These are phyloP conservation scores for Vannuccia rotundouncinata DNA, from an alignment of 2,888 invertebrate species.

Conservation along the genomic window DNA sequence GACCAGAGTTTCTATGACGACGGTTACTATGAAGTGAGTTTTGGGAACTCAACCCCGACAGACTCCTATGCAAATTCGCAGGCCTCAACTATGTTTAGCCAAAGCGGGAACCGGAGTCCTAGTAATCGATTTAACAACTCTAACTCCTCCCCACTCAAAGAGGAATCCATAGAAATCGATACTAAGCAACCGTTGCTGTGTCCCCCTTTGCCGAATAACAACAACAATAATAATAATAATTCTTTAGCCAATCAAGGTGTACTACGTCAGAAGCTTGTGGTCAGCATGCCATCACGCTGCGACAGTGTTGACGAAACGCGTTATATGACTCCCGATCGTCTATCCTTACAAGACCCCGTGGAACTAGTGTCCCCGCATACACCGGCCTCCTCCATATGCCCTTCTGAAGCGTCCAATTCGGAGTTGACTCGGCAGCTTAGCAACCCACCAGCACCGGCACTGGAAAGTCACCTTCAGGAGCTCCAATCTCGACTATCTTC, in stretches of 20 bases:
- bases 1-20: conserved; percentile 10
- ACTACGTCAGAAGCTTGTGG: background rate
- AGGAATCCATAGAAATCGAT: background rate
- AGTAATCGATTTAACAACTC: background rate
- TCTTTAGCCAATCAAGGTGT: no score
- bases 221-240: background rate
- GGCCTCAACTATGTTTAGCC: background rate
- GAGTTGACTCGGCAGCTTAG: background rate
- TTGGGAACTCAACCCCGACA: background rate
- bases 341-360: background rate
- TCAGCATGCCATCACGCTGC: background rate
- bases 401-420: background rate
- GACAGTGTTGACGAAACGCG: background rate
- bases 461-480: background rate
- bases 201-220: background rate
- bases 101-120: background rate
- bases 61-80: conserved; percentile 10
- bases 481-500: background rate
- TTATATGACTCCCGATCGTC: background rate
- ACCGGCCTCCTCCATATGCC: background rate
- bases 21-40: conserved; percentile 4
- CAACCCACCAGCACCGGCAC: background rate
- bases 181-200: background rate
- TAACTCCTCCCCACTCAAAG: background rate
- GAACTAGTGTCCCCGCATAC: background rate